Base-by-base conservation (phyloP, 2,888 invertebrate genomes). In the Timema podura region DNA sequence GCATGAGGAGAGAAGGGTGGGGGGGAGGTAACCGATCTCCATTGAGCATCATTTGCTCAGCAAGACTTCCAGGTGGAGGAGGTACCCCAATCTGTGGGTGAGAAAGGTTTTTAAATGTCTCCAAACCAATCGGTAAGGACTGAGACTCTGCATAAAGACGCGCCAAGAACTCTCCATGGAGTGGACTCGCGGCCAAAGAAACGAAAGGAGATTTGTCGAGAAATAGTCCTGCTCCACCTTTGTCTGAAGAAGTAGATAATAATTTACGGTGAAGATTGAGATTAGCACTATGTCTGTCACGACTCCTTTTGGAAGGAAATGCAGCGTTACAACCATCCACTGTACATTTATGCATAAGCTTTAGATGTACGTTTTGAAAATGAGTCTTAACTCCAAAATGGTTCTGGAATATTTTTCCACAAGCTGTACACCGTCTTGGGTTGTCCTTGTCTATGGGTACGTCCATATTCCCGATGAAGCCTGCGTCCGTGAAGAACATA, bases 261-360 rank as follows among this genome's bases (percentile, higher is more conserved):
- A 97, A 84, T 81, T 96, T 96, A 75, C 95, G 87, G 79, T 98
- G 97, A 54, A 98, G 85, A 79, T 92, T 96, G 70, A 92, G 85
- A 79, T 98, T 97, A 16, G 95, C 89, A 79, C 94, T 94, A 81
- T 98, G 97, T 2, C 95, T 87, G 78, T 98, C 97, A 76, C 96
- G 89, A 77, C 92, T 94, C 70, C 95, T 85, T 79, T 95, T 96
- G 0, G 96, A 96, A 6, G 95, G 93, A 80, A 97, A 98, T 0
- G 95, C 92, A 0, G 96, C 96, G 82, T 93, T 93, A 80, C 98
- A 98, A 1, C 96, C 96, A 75, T 96, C 96, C 46, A 95, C 91
- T 77, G 91, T 93, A 83, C 98, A 98, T 79, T 93, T 93, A 82
- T 96, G 96, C 91, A 96, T 94, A 72, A 96, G 83, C 82, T 97